Conservation (phyloP, 2,888 invertebrate species). For the Spodoptera littoralis region DNA sequence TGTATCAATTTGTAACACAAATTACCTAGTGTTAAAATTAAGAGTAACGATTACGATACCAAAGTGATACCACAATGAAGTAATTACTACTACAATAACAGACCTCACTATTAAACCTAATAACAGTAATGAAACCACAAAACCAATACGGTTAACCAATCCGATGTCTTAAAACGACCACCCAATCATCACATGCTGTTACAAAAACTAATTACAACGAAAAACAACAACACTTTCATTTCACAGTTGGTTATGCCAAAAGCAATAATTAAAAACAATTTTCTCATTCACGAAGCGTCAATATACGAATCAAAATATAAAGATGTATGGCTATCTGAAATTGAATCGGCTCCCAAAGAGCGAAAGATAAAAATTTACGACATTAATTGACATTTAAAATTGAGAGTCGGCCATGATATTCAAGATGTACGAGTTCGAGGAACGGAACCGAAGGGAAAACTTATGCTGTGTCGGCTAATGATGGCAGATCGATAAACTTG, state of each 20-base stretch:
- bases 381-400: slow-evolving; percentile 74
- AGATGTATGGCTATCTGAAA: slow-evolving; percentile 67
- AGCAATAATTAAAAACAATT: slow-evolving; percentile 58
- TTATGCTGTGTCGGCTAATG: slow-evolving; percentile 33
- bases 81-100: too few species aligned
- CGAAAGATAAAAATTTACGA: slow-evolving; percentile 67
- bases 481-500: slow-evolving; percentile 4
- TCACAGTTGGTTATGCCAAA: slow-evolving; percentile 54
- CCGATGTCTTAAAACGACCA: slow-evolving; percentile 21
- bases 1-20: slow-evolving; percentile 1
- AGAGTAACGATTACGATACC: too few species aligned
- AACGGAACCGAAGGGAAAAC: slow-evolving; percentile 44
- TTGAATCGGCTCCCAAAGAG: slow-evolving; percentile 64
- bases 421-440: slow-evolving; percentile 37
- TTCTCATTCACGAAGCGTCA: slow-evolving; percentile 54
- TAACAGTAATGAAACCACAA: slow-evolving; percentile 1
- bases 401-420: slow-evolving; percentile 56
- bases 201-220: slow-evolving; percentile 29
- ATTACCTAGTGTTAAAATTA: too few species aligned
- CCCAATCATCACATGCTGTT: slow-evolving; percentile 22
- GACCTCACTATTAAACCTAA: neutral
- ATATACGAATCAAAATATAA: slow-evolving; percentile 62
- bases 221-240: slow-evolving; percentile 40
- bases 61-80: too few species aligned
- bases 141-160: slow-evolving; percentile 21